phyloP scores from a whole-genome alignment of 2,797 vertebrate genomes.

The Lithobates sylvaticus region DNA sequence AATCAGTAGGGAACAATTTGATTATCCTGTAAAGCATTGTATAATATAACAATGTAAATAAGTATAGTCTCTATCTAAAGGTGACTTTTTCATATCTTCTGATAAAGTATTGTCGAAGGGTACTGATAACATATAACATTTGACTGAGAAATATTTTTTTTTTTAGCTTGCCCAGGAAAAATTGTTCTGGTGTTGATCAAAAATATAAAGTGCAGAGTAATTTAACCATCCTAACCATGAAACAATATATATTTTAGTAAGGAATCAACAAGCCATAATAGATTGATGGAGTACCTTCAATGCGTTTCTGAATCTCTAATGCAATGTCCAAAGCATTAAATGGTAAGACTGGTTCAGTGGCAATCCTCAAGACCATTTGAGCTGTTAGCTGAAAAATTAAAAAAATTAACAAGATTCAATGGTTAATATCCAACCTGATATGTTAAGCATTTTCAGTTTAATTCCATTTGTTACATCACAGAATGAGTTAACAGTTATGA shows the following conservation, averaged over 20 bases:
- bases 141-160: conserved; percentile 4
- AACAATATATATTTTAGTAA: conserved; percentile 57
- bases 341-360: conserved; percentile 88
- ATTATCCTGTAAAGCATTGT: too few species aligned
- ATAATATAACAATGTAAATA: too few species aligned
- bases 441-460: too few species aligned
- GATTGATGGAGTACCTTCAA: conserved; percentile 84
- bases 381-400: conserved; percentile 85
- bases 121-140: conserved; percentile 39
- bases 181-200: conserved; percentile 1
- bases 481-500: too few species aligned
- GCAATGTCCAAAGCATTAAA: conserved; percentile 92
- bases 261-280: conserved; percentile 25
- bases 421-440: background rate
- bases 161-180: background rate
- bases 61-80: background rate
- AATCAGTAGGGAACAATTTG: too few species aligned
- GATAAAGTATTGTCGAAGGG: conserved; percentile 11
- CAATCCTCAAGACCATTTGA: conserved; percentile 88
- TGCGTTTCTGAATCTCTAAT: conserved; percentile 90
- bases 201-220: conserved; percentile 21
- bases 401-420: conserved; percentile 25
- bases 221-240: conserved; percentile 35
- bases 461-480: too few species aligned
- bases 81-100: conserved; percentile 23